Percentiles rank a stretch among this genome's conserved stretches.
Conservation (phyloP, 2,888 invertebrate genomes). For the Craniophora ligustri region DNA sequence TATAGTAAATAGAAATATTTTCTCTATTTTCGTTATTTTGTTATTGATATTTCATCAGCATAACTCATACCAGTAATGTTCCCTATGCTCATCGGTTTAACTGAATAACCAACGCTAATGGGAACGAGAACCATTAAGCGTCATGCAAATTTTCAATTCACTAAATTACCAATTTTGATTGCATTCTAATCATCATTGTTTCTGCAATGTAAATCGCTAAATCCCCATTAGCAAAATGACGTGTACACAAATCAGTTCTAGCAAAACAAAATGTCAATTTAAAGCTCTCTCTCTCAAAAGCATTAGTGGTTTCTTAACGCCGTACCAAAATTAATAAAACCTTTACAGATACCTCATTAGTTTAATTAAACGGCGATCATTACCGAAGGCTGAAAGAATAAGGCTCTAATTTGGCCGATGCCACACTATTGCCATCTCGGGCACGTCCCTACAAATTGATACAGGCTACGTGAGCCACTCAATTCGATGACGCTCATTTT, state of each 20-base stretch:
- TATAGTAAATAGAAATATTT: too few species aligned
- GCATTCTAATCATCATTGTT: slow-evolving; percentile 22
- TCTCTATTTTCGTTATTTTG: too few species aligned
- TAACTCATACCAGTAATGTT: background rate
- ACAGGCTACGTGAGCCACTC: slow-evolving; percentile 76
- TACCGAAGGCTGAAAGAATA: slow-evolving; percentile 65
- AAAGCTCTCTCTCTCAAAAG: slow-evolving; percentile 15
- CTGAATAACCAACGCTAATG: slow-evolving; percentile 24
- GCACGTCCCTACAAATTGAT: slow-evolving; percentile 79
- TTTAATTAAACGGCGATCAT: slow-evolving; percentile 72
- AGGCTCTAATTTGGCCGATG: slow-evolving; percentile 62
- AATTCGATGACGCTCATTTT: slow-evolving; percentile 74
- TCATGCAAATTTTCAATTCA: slow-evolving; percentile 23
- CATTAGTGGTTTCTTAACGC: slow-evolving; percentile 40
- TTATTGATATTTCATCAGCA: too few species aligned
- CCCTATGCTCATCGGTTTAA: background rate
- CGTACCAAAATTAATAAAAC: slow-evolving; percentile 52
- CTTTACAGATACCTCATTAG: slow-evolving; percentile 60
- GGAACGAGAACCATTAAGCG: slow-evolving; percentile 6
- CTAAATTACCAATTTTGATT: slow-evolving; percentile 25
- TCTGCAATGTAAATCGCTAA: slow-evolving; percentile 14
- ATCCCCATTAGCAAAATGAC: slow-evolving; percentile 26
- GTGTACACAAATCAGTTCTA: slow-evolving; percentile 26
- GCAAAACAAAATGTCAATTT: slow-evolving; percentile 39
- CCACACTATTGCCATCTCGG: slow-evolving; percentile 66